Conservation (phyloP, 2,888 invertebrate species). For the Tipula lateralis region DNA sequence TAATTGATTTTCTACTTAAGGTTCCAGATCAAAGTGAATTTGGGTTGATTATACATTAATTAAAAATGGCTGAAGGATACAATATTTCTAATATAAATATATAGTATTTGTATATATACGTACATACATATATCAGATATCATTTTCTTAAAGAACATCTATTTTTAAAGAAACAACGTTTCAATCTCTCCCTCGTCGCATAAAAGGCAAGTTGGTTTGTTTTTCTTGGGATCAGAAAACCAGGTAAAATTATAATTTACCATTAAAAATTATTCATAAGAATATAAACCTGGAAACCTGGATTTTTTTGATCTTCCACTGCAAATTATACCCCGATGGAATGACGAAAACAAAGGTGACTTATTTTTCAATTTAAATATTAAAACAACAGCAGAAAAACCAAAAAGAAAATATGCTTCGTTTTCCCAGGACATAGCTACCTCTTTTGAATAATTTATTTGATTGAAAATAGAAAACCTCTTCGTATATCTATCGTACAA, state of each 20-base stretch:
- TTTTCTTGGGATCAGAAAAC: not conserved
- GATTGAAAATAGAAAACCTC: not conserved
- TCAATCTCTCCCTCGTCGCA: too few relatives aligned
- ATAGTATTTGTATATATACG: not conserved
- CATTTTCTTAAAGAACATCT: not conserved
- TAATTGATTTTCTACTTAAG: not conserved
- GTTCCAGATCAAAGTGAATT: not conserved
- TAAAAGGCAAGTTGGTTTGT: not conserved
- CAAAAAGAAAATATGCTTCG: not conserved
- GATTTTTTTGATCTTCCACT: not conserved
- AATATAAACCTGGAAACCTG: not conserved
- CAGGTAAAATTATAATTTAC: not conserved
- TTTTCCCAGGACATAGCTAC: not conserved
- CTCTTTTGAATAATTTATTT: not conserved
- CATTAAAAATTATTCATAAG: not conserved
- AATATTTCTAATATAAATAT: not conserved
- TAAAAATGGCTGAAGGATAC: not conserved
- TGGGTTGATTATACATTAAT: not conserved
- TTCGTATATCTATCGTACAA: not conserved
- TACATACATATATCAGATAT: not conserved
- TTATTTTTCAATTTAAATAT: not conserved
- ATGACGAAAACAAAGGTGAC: not conserved
- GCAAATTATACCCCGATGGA: not conserved
- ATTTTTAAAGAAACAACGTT: not conserved
- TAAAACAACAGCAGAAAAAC: not conserved